Evolutionary conservation across 2,113 vertebrate genomes (phyloP).

Genomic region (Indicator maculatus): DNA sequence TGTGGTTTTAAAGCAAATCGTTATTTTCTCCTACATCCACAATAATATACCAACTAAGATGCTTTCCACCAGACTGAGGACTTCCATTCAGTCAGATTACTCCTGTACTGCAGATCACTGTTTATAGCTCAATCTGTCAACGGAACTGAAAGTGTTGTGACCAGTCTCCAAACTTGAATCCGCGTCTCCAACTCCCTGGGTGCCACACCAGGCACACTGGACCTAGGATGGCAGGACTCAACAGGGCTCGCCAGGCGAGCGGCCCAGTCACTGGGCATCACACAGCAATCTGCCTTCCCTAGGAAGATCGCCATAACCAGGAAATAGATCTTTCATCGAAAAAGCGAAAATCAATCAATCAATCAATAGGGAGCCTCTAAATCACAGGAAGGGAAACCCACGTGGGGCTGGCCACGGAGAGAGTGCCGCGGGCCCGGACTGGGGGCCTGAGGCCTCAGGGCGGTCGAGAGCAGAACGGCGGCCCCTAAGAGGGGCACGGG

Average conservation of each 20-base stretch:
- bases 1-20: background rate
- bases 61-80: background rate
- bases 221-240: background rate
- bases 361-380: too few species aligned
- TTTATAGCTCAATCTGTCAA: accelerated
- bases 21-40: too few species aligned
- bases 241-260: background rate
- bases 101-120: accelerated
- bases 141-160: accelerated
- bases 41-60: accelerated
- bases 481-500: background rate
- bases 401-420: background rate
- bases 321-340: accelerated
- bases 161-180: background rate
- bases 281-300: too few species aligned
- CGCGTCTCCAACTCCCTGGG: background rate
- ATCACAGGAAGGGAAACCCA: too few species aligned
- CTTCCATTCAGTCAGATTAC: accelerated
- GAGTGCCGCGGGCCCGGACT: background rate
- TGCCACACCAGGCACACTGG: background rate
- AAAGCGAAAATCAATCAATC: accelerated
- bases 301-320: background rate
- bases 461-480: background rate
- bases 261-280: background rate
- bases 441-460: too few species aligned